A percentile compares a stretch with the other conserved stretches of the same genome.
These are phyloP conservation scores for Lagopus muta DNA, from an alignment of 2,113 vertebrate species.

Conservation along the genomic window DNA sequence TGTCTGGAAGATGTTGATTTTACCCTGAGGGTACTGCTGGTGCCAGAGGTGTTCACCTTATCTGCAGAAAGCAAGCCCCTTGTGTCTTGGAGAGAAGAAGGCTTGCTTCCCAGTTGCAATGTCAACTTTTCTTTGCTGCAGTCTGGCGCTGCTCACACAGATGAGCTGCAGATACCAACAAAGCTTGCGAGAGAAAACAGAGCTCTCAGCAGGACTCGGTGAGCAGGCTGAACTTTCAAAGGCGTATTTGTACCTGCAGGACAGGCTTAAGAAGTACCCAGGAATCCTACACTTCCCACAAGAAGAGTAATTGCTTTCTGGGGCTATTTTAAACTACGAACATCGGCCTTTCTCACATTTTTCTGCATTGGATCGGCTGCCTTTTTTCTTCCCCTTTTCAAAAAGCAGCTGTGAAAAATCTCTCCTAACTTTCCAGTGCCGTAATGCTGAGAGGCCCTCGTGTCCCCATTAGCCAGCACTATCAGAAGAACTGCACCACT, in stretches of 20 bases:
- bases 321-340: conserved; percentile 45
- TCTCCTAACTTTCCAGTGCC: not conserved
- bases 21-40: not conserved
- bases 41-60: not conserved
- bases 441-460: not conserved
- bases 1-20: not conserved
- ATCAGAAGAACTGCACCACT: not conserved
- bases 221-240: conserved; percentile 52
- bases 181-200: conserved; percentile 31
- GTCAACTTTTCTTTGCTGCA: conserved; percentile 23
- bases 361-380: not conserved
- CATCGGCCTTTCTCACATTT: not conserved
- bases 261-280: conserved; percentile 40
- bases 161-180: not conserved
- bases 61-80: not conserved
- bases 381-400: conserved; percentile 5
- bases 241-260: conserved; percentile 40
- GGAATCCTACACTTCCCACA: conserved; percentile 26
- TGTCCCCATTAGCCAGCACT: not conserved
- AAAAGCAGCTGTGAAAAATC: conserved; percentile 13
- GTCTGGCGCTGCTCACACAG: not conserved
- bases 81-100: not conserved
- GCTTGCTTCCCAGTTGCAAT: conserved; percentile 10
- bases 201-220: conserved; percentile 31
- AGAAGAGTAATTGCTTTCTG: conserved; percentile 57